Evolutionary conservation across 2,113 vertebrate species (phyloP).

Genomic region (Miniopterus natalensis): DNA sequence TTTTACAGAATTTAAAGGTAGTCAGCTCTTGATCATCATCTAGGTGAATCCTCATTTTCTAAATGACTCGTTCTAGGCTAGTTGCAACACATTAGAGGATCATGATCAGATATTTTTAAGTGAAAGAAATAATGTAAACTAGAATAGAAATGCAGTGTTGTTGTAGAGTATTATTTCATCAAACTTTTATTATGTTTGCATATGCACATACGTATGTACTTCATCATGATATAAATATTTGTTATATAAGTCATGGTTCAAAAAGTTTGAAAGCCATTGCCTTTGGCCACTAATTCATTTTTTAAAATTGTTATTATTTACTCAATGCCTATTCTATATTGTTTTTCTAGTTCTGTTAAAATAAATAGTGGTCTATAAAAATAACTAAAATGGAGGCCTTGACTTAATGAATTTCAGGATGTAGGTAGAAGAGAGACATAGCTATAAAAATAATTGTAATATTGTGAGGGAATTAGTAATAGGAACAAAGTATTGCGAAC

Average conservation of each 20-base stretch:
- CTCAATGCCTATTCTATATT: not conserved
- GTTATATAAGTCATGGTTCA: not conserved
- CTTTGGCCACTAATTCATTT: not conserved
- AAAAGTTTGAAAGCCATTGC: not conserved
- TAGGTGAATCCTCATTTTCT: slow-evolving; percentile 31
- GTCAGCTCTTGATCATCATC: not conserved
- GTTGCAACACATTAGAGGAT: not conserved
- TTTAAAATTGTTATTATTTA: not conserved
- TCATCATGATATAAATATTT: not conserved
- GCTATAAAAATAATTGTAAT: not conserved
- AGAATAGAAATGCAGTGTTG: not conserved
- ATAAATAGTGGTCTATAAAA: slow-evolving; percentile 18
- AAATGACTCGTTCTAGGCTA: slow-evolving; percentile 25
- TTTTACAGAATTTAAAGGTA: slow-evolving; percentile 49
- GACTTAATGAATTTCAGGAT: not conserved
- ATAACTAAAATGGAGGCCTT: not conserved
- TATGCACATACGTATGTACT: not conserved
- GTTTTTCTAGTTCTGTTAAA: slow-evolving; percentile 38
- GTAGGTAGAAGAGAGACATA: not conserved
- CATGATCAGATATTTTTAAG: not conserved
- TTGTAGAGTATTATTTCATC: not conserved
- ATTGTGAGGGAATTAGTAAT: slow-evolving; percentile 20
- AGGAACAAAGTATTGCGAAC: slow-evolving; percentile 23
- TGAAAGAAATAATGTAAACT: not conserved
- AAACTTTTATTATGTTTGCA: not conserved